A percentile compares a stretch with the other conserved stretches of the same genome.
phyloP scores from a whole-genome alignment of 53 echinoderm and acorn worm species.

The Echinarachnius parma region DNA sequence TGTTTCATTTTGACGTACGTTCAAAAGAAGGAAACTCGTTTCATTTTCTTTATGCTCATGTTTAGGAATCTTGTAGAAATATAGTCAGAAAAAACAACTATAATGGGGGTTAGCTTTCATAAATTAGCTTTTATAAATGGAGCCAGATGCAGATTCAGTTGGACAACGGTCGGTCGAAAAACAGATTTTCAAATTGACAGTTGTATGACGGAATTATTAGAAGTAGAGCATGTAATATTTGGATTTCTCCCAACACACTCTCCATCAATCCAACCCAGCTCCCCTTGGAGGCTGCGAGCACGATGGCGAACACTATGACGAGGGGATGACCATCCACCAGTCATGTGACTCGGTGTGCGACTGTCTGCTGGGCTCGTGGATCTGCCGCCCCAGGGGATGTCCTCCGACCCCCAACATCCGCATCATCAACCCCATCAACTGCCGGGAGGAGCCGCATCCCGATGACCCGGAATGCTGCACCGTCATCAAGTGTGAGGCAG shows the following conservation, averaged over 20 bases:
- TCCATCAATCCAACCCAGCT: constrained; percentile 34
- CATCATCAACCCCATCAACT: constrained; percentile 72
- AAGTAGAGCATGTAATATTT: too few relatives aligned
- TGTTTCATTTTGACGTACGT: too few relatives aligned
- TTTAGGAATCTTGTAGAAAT: too few relatives aligned
- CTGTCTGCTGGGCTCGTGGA: constrained; percentile 88
- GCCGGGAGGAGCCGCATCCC: constrained; percentile 81
- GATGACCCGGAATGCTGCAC: constrained; percentile 95
- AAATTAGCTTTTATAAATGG: too few relatives aligned
- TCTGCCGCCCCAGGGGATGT: constrained; percentile 84
- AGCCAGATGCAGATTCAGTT: too few relatives aligned
- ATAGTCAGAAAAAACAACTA: too few relatives aligned
- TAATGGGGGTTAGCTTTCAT: too few relatives aligned
- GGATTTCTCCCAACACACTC: background rate
- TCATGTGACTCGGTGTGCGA: constrained; percentile 94
- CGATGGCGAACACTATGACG: constrained; percentile 75
- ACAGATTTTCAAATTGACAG: too few relatives aligned
- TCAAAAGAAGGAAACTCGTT: too few relatives aligned
- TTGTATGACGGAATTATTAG: too few relatives aligned
- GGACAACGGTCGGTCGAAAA: too few relatives aligned
- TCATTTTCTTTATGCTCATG: too few relatives aligned
- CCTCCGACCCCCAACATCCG: constrained; percentile 88
- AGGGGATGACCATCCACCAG: constrained; percentile 84
- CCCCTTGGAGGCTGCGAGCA: constrained; percentile 94
- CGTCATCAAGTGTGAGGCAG: constrained; percentile 77